These are phyloP conservation scores for Tachuris rubrigastra DNA, from an alignment of 2,113 vertebrate genomes.

Conservation along the genomic window DNA sequence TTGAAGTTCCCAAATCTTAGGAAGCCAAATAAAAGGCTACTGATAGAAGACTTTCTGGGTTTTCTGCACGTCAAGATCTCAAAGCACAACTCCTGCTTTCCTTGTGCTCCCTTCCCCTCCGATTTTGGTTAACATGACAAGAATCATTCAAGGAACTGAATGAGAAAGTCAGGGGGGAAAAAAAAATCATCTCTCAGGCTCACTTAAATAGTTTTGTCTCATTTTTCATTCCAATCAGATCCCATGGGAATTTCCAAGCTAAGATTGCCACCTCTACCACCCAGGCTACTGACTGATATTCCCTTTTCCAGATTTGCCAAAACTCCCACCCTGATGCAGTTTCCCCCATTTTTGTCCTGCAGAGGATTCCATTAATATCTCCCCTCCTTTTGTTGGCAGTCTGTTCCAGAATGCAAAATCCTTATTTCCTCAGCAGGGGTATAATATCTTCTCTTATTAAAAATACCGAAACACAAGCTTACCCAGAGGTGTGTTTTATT, in stretches of 20 bases:
- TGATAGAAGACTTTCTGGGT: not conserved
- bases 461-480: constrained; percentile 20
- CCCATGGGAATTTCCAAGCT: not conserved
- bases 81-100: not conserved
- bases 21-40: not conserved
- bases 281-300: not conserved
- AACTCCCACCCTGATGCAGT: not conserved
- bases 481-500: constrained; percentile 44
- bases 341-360: not conserved
- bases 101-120: not conserved
- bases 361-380: not conserved
- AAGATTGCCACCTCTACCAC: not conserved
- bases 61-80: not conserved
- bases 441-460: constrained; percentile 43
- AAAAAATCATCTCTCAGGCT: not conserved
- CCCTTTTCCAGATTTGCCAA: not conserved
- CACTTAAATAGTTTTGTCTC: not conserved
- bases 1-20: not conserved
- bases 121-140: not conserved
- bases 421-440: constrained; percentile 23
- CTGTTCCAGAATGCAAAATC: not conserved
- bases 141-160: not conserved
- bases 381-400: not conserved
- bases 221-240: not conserved
- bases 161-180: not conserved